Percentiles rank a stretch among this genome's conserved stretches.
phyloP scores from a whole-genome alignment of 37 sponge, comb jelly and placozoan genomes.

The Crambe crambe region DNA sequence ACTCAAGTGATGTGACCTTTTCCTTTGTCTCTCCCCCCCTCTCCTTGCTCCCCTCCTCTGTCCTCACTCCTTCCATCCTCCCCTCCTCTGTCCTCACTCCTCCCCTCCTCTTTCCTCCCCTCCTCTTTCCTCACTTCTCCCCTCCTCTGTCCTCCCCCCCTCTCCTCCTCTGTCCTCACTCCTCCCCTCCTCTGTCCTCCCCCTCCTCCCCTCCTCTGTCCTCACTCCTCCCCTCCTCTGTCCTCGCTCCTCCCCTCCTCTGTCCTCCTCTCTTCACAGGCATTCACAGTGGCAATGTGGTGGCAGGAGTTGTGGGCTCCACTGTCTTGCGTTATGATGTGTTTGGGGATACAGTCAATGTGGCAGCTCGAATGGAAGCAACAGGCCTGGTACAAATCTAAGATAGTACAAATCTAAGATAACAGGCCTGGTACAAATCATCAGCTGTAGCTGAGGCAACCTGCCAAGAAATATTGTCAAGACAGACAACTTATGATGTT shows the following conservation, averaged over 20 bases:
- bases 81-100: too few relatives aligned
- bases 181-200: not conserved
- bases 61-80: too few relatives aligned
- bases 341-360: constrained; percentile 68
- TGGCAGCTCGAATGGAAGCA: constrained; percentile 65
- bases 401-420: not conserved
- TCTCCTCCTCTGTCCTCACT: too few relatives aligned
- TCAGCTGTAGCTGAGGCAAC: not conserved
- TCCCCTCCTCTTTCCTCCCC: too few relatives aligned
- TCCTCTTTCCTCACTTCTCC: too few relatives aligned
- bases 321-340: constrained; percentile 54
- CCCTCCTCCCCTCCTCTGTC: not conserved
- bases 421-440: not conserved
- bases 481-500: too few relatives aligned
- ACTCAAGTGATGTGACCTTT: too few relatives aligned
- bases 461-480: too few relatives aligned
- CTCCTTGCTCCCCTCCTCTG: too few relatives aligned
- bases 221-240: not conserved
- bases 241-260: not conserved
- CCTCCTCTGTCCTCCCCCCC: too few relatives aligned
- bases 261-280: constrained; percentile 8
- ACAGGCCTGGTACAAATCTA: constrained; percentile 41
- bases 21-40: too few relatives aligned
- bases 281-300: constrained; percentile 64
- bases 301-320: constrained; percentile 63